These are phyloP conservation scores for Epistrophe eligans DNA, from an alignment of 2,888 invertebrate genomes.

Conservation along the genomic window DNA sequence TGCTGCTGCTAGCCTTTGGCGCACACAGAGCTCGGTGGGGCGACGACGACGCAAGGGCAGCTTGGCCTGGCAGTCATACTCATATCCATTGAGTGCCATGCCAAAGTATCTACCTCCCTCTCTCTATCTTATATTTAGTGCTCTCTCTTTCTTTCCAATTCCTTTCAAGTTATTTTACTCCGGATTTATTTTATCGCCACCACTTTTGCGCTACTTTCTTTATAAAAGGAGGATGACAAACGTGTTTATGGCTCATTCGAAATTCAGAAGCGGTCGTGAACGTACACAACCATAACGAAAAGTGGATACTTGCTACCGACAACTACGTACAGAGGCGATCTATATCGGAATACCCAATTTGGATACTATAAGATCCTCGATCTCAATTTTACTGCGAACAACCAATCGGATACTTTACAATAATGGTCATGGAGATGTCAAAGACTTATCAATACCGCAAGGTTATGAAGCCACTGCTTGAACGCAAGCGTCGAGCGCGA, in stretches of 20 bases:
- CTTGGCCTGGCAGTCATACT: constrained; percentile 47
- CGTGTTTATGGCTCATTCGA: constrained; percentile 83
- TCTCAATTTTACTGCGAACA: constrained; percentile 59
- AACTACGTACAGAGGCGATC: constrained; percentile 40
- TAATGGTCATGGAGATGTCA: constrained; percentile 86
- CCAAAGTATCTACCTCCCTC: constrained; percentile 17
- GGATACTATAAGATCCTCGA: constrained; percentile 42
- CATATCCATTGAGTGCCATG: constrained; percentile 17
- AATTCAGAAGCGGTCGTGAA: constrained; percentile 79
- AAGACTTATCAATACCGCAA: constrained; percentile 97
- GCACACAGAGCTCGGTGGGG: constrained; percentile 62
- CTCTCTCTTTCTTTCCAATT: constrained; percentile 41
- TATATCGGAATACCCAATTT: constrained; percentile 76
- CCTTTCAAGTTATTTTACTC: constrained; percentile 53
- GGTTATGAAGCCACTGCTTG: constrained; percentile 97
- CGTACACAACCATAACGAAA: constrained; percentile 64
- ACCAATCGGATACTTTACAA: constrained; percentile 37
- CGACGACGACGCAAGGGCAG: constrained; percentile 20
- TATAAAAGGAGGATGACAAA: constrained; percentile 83
- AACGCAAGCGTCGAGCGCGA: constrained; percentile 93
- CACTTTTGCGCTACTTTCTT: constrained; percentile 71
- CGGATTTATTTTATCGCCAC: constrained; percentile 65
- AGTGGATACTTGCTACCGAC: constrained; percentile 30
- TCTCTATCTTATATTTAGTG: neutral
- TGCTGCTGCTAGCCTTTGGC: constrained; percentile 44